Base-by-base conservation (phyloP, 64 coral and sea anemone species). In the Exaiptasia diaphana region DNA sequence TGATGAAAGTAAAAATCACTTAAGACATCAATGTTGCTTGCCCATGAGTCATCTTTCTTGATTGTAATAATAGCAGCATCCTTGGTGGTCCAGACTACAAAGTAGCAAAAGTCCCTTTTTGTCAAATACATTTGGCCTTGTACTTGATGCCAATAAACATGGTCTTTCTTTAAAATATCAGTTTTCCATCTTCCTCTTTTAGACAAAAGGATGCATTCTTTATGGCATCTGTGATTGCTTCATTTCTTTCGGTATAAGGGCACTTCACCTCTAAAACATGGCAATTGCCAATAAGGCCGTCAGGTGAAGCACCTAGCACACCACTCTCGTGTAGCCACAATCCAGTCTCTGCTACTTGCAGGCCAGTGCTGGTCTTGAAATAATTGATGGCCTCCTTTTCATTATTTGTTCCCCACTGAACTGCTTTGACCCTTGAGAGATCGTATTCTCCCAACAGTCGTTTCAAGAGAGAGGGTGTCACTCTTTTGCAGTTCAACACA, bases 31-130 rank as follows among this genome's bases (percentile, higher is more conserved):
- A n/a, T n/a, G n/a, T n/a, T n/a, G n/a, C n/a, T n/a, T n/a, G n/a
- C n/a, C n/a, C n/a, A n/a, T n/a, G n/a, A n/a, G n/a, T n/a, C n/a
- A n/a, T n/a, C n/a, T n/a, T n/a, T n/a, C n/a, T n/a, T n/a, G n/a
- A n/a, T n/a, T n/a, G n/a, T n/a, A n/a, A n/a, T n/a, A n/a, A n/a
- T n/a, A n/a, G n/a, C n/a, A n/a, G n/a, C n/a, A n/a, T n/a, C n/a
- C n/a, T n/a, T n/a, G n/a, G n/a, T n/a, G n/a, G 77, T 80, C 77
- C 77, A 80, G 8, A 80, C 77, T 10, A 80, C 77, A 61, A 80
- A 80, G 21, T 80, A 64, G 29, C 77, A 80, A 1, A 43, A 45
- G 9, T 64, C 61, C 44, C 77, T 32, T 15, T 46, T 31, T 3
- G 38, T 41, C 9, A 45, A 48, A 17, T 20, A 64, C 39, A 65